phyloP scores from a whole-genome alignment of 2,113 vertebrate species.

The Clarias macrocephalus region DNA sequence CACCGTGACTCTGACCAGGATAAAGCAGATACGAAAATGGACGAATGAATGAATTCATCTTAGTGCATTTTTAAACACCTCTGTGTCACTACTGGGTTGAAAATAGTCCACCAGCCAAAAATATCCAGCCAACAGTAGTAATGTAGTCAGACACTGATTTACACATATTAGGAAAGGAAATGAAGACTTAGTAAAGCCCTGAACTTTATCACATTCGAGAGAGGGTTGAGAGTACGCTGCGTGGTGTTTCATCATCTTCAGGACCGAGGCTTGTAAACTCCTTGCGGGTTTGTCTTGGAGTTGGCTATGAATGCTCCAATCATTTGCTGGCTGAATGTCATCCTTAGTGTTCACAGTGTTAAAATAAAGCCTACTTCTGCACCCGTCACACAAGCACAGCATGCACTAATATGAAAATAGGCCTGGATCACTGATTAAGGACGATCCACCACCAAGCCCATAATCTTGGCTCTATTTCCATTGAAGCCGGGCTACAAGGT shows the following conservation, averaged over 20 bases:
- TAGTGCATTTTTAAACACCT: constrained; percentile 14
- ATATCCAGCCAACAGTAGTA: constrained; percentile 2
- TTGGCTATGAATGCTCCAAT: not conserved
- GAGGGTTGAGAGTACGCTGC: not conserved
- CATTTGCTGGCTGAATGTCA: not conserved
- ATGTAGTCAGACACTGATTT: not conserved
- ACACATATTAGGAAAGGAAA: not conserved
- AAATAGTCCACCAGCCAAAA: not conserved
- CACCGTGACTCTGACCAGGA: not conserved
- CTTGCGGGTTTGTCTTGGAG: not conserved
- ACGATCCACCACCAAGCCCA: not conserved
- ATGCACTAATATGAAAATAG: not conserved
- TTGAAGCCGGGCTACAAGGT: no score
- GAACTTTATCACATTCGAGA: not conserved
- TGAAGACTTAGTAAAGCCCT: not conserved
- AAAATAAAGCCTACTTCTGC: not conserved
- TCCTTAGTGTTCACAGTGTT: not conserved
- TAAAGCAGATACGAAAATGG: not conserved
- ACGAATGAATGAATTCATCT: not conserved
- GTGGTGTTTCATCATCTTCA: not conserved
- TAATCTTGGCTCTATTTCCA: not conserved
- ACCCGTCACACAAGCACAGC: not conserved
- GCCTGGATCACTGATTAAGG: not conserved
- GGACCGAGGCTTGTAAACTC: not conserved
- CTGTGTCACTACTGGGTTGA: not conserved